Evolutionary conservation across 2,888 invertebrate species (phyloP), one percentile per base, ranked within the genome.

Genomic region (Platycheirus albimanus): DNA sequence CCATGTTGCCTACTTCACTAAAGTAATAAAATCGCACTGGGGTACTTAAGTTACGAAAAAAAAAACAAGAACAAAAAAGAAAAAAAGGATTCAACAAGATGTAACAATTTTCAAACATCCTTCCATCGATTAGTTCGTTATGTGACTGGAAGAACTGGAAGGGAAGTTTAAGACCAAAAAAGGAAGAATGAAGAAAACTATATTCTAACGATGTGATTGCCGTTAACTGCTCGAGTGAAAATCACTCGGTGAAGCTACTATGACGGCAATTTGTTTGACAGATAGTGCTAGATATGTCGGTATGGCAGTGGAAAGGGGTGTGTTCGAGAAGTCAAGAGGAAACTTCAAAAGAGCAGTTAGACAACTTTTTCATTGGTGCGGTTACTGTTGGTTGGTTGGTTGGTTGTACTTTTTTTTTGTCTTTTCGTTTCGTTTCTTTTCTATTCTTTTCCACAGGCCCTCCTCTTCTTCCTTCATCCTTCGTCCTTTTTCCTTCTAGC

Each of bases 271-370:
- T 72, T 72, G 52, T 71, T 45, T 61, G 61, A 61, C 45, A 61
- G 61, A 24, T 58, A 41, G 20, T 56, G 28, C 38, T 41, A 17
- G 11, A 1, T 20, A 13, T 19, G 45, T 8, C 19, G 5, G 17
- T 11, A 33, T 33, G 30, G 30, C 30, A 24, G 33, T 36, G 15
- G 30, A 43, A 20, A 2, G 49, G 30, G 36, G 38, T 49, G 10
- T 56, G 69, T 47, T 24, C 56, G 28, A n/a, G 36, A 63, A 75
- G 64, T 58, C 43, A 70, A 63, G 38, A 56, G 63, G 36, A 81
- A 81, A 81, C 81, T 81, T 81, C 81, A 72, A 81, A 81, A 76
- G 77, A 81, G 20, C 81, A 77, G 81, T 81, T 81, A 77, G 77
- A 47, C 54, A 77, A 71, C 66, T 81, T 81, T 81, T 76, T 63